Base-by-base conservation (phyloP, 2,888 invertebrate species). In the Argynnis bischoffii region DNA sequence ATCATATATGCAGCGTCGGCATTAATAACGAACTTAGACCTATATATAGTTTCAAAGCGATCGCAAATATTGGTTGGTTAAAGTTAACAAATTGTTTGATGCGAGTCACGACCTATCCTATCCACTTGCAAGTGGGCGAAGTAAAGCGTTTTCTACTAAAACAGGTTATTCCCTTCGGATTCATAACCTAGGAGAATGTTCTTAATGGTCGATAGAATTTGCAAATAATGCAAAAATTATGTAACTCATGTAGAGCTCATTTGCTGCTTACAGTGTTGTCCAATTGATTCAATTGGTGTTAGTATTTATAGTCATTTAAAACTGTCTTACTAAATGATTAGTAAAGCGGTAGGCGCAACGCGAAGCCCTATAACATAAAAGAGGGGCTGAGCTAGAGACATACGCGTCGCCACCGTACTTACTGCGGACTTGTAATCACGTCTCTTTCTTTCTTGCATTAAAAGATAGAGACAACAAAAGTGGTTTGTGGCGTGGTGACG, bases 401-500 rank as follows among this genome's bases (percentile, higher is more conserved):
- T 71, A 76, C 75, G 76, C 76, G 75, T 70, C 75, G 76, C 74
- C 74, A 73, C 73, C 74, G 76, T 72, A 72, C 79, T 73, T 75
- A 77, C 78, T 77, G 78, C 78, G 75, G 77, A 75, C 77, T 74
- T 70, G 68, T 64, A 63, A 56, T 41, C 63, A 66, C 68, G 55
- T 72, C 75, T 60, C 73, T 26, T n/a, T 73, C 67, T 1, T 14
- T 31, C 66, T 15, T 53, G n/a, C 41, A 47, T 66, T 14, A 65
- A 15, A 50, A 48, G 73, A 77, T 63, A 21, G 72, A 66, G 75
- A 76, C 56, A 50, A 50, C 54, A 50, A 56, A 60, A 55, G 72
- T 71, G 72, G 70, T 66, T 72, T 73, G 76, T 75, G 74, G 74
- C 70, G 74, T 81, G 81, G 85, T 89, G 89, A 89, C 89, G 90